These are phyloP conservation scores for Acanthopagrus latus DNA, from an alignment of 2,797 vertebrate genomes.

Conservation along the genomic window DNA sequence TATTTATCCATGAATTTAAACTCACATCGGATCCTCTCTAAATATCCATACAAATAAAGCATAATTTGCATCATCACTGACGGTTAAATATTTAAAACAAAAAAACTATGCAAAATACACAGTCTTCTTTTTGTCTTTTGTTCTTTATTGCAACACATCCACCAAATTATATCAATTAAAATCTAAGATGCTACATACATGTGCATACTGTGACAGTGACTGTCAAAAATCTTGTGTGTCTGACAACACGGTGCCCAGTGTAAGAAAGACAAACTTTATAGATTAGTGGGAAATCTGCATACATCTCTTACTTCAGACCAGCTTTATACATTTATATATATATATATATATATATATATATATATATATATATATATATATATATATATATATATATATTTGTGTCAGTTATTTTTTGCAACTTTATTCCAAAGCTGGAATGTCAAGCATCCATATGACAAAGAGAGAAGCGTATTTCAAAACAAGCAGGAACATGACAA, in stretches of 20 bases:
- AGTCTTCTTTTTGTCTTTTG: neutral
- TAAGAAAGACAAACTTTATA: neutral
- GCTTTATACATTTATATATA: neutral
- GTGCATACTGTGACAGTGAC: too few species aligned
- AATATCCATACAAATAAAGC: neutral
- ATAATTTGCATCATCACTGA: neutral
- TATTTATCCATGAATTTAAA: neutral
- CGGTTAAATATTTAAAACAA: neutral
- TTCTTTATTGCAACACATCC: neutral
- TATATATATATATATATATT: too few species aligned
- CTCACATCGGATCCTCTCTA: neutral
- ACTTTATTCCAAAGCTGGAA: neutral
- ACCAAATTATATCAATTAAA: neutral
- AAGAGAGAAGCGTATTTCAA: neutral
- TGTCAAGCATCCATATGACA: neutral
- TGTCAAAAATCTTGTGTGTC: neutral
- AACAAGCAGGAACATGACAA: neutral
- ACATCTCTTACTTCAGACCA: too few species aligned
- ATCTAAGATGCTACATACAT: neutral
- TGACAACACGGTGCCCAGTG: neutral
- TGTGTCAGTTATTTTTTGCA: neutral
- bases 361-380: too few species aligned
- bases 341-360: too few species aligned
- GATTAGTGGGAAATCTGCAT: neutral
- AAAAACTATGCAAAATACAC: neutral